Evolutionary conservation across 2,113 vertebrate genomes (phyloP), one percentile per base, ranked within the genome.

Genomic region (Pampusana beccarii): DNA sequence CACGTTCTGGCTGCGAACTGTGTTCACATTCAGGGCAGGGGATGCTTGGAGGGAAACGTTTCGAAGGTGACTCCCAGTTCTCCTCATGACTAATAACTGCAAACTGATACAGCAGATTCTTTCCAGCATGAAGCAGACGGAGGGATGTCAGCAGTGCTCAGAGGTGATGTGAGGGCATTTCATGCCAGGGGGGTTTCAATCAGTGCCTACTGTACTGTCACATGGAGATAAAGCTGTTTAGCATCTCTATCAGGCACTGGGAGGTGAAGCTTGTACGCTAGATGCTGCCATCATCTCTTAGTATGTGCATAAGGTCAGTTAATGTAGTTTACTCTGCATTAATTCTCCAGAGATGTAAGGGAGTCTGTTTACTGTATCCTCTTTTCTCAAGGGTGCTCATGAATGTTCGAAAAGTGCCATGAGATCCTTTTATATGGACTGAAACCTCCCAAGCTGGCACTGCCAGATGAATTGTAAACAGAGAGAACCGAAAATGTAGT

Each of bases 71-170:
- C 79, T 97, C 94, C 92, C 51, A 11, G 71, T 73, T 88, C 85
- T 90, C 80, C 93, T 2, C 8, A 5, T 78, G 90, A 84, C 94
- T 92, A 93, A 94, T 73, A 80, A 70, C 71, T 94, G 88, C 94
- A 95, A 95, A 97, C 87, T 78, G 93, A 93, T 90, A 74, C 83
- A 92, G 80, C 71, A 40, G 93, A 71, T 93, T 93, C 83, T 83
- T 90, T 80, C 80, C 92, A 65, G 90, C 9, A 2, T 50, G 82
- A 67, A 94, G 60, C 88, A 78, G 60, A 54, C 64, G 29, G 72
- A 75, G 88, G 57, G 80, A 84, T 96, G 90, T 72, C 80, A 88
- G 83, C 1, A 1, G 61, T 69, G 72, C 69, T 92, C 3, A 0
- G 82, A 42, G 95, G 93, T 92, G 88, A 95, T 38, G 65, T 16